phyloP scores from a whole-genome alignment of 2,888 invertebrate species.

The Folsomia candida region DNA sequence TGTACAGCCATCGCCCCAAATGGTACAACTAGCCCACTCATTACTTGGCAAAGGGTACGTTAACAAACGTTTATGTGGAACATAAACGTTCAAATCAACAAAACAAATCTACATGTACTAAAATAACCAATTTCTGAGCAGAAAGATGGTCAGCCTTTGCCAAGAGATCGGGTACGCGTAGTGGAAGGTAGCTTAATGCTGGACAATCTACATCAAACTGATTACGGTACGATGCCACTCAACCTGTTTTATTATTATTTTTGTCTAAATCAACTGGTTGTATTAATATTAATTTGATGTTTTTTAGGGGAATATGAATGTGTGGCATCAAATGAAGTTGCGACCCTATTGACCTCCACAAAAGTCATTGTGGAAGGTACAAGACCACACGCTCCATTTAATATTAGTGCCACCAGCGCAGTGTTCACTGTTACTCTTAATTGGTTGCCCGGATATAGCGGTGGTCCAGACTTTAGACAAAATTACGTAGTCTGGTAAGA shows the following conservation, averaged over 20 bases:
- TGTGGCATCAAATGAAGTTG: slow-evolving; percentile 91
- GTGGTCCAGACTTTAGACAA: slow-evolving; percentile 91
- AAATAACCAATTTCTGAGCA: slow-evolving; percentile 49
- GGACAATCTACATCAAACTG: slow-evolving; percentile 73
- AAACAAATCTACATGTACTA: not conserved
- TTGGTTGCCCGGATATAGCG: slow-evolving; percentile 89
- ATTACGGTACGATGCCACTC: too few species aligned
- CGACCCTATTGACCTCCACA: slow-evolving; percentile 86
- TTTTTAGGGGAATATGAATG: slow-evolving; percentile 95
- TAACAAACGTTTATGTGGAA: not conserved
- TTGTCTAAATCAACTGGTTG: too few species aligned
- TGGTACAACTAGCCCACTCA: slow-evolving; percentile 83
- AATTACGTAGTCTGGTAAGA: slow-evolving; percentile 85
- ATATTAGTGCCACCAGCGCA: slow-evolving; percentile 83
- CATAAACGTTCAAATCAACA: not conserved
- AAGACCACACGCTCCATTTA: slow-evolving; percentile 95
- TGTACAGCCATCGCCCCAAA: slow-evolving; percentile 85
- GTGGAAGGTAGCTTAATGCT: slow-evolving; percentile 86
- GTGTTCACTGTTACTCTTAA: slow-evolving; percentile 85
- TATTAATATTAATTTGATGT: too few species aligned
- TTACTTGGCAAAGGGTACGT: slow-evolving; percentile 80
- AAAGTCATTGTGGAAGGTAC: slow-evolving; percentile 90
- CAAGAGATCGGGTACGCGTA: slow-evolving; percentile 73
- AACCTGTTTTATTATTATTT: too few species aligned
- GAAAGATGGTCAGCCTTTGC: slow-evolving; percentile 77